Base-by-base conservation (phyloP, 2,888 invertebrate genomes). In the Apamea monoglypha region DNA sequence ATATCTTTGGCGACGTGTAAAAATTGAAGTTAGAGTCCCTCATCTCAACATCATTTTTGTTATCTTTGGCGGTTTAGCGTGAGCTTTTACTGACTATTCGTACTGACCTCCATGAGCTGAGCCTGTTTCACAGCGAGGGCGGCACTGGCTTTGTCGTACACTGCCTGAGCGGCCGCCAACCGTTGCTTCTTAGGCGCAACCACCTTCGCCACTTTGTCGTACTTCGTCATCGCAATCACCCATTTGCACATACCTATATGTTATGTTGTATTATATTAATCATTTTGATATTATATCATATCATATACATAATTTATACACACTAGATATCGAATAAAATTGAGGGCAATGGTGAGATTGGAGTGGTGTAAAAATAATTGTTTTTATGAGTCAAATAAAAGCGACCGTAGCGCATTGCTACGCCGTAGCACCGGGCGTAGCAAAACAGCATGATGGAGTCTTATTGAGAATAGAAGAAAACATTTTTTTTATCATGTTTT, bases 161-260 rank as follows among this genome's bases (percentile, higher is more conserved):
- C 98, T 0, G 97, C 98, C 92, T 99, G 98, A 1, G 99, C 99
- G 84, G 98, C 98, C 0, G 98, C 98, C 82, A 99, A 95, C n/a
- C 99, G 98, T 90, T 98, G 97, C 94, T 99, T 99, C 96, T 99
- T 99, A 0, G 99, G 99, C 2, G 99, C 99, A 40, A 99, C 98
- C 18, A 98, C 98, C 95, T 98, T 98, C 0, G 99, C 99, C 4
- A 99, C 99, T 91, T 98, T 98, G 94, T 99, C 99, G 93, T 99
- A 99, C 91, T 99, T 98, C 2, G 99, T 98, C 95, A 99, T 98
- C 0, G 99, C 99, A 86, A 98, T 98, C 44, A 99, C 98, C 99
- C 99, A 99, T 91, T 98, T 98, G 93, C 99, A 99, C 91, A 99
- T 96, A 79, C 98, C 98, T 97, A 61, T 61, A 66, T 44, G n/a